A percentile compares a stretch with the other conserved stretches of the same genome.
Evolutionary conservation across 2,888 invertebrate genomes (phyloP).

Genomic region (Perithous albicinctus): DNA sequence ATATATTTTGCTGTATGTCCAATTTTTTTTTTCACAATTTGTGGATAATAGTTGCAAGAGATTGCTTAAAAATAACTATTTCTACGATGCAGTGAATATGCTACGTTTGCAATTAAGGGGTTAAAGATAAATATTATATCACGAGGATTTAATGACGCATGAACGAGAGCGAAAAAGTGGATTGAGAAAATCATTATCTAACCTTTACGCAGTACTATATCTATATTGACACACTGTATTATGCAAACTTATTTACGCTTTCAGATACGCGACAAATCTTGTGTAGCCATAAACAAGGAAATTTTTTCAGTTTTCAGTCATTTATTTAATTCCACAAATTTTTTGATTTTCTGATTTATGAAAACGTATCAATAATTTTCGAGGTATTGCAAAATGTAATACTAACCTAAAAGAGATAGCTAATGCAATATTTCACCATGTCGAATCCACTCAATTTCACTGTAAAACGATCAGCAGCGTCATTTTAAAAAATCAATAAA

Average conservation of each 20-base stretch:
- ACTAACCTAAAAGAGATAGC: neutral
- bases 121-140: slow-evolving; percentile 16
- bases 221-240: neutral
- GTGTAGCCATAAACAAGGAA: neutral
- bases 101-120: too few species aligned
- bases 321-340: too few species aligned
- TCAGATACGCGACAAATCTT: neutral
- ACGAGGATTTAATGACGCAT: slow-evolving; percentile 35
- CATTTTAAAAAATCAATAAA: neutral
- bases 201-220: neutral
- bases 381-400: neutral
- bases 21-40: too few species aligned
- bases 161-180: slow-evolving; percentile 9
- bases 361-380: neutral
- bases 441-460: neutral
- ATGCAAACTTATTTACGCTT: neutral
- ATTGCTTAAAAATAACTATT: too few species aligned
- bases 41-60: too few species aligned
- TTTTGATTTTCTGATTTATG: neutral
- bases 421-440: neutral
- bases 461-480: neutral
- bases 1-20: too few species aligned
- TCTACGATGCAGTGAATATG: too few species aligned
- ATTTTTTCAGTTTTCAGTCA: neutral
- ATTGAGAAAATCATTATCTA: slow-evolving; percentile 4